Conservation (phyloP, 2,113 vertebrate species). For the Eulacestoma nigropectus region DNA sequence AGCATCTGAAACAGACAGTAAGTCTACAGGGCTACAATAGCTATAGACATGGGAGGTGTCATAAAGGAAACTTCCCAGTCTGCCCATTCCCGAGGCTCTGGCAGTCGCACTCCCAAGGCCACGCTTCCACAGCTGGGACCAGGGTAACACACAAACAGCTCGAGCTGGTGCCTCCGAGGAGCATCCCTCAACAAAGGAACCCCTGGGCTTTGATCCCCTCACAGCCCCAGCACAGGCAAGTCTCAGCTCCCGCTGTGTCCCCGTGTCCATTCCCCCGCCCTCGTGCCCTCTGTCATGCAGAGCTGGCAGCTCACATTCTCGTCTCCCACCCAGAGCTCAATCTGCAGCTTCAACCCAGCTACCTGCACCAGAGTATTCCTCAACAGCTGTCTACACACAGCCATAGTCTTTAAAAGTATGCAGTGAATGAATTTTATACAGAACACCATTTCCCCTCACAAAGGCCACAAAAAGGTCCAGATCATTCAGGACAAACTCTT, state of each 20-base stretch:
- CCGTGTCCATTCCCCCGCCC: background rate
- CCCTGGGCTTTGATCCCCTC: background rate
- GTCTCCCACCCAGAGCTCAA: background rate
- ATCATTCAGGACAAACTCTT: background rate
- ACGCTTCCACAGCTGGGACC: accelerated
- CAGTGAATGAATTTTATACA: background rate
- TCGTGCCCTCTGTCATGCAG: accelerated
- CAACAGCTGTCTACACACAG: background rate
- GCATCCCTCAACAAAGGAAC: accelerated
- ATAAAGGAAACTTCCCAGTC: background rate
- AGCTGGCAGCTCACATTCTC: background rate
- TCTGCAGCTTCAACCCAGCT: accelerated
- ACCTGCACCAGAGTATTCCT: background rate
- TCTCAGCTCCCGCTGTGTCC: background rate
- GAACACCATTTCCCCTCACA: background rate
- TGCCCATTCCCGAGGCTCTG: background rate
- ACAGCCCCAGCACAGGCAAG: background rate
- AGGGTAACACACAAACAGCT: background rate
- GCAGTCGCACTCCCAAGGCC: background rate
- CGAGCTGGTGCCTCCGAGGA: background rate
- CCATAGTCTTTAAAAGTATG: background rate
- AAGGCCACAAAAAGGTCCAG: background rate
- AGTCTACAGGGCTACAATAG: background rate
- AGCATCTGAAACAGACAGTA: background rate
- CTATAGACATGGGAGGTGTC: accelerated